Conservation (phyloP, 2,888 invertebrate species). For the Phrixothrix hirtus region DNA sequence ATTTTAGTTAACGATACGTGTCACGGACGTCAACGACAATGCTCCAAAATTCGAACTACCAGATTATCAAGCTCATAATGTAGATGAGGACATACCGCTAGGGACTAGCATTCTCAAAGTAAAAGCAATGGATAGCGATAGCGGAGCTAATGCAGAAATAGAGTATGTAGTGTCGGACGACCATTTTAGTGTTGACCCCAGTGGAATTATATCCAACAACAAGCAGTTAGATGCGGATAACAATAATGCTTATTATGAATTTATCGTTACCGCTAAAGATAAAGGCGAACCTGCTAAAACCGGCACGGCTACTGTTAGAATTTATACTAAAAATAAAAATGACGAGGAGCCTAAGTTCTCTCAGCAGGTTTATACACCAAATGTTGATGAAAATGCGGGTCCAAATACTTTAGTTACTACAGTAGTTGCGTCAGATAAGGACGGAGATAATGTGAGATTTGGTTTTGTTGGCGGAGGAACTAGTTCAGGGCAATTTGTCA, state of each 20-base stretch:
- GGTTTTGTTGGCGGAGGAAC: constrained; percentile 90
- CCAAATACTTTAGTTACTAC: constrained; percentile 95
- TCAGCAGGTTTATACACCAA: constrained; percentile 94
- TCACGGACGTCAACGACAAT: constrained; percentile 97
- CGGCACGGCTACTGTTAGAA: constrained; percentile 89
- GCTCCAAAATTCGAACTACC: constrained; percentile 95
- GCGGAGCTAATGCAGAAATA: constrained; percentile 93
- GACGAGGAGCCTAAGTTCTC: constrained; percentile 97
- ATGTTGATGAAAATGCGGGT: constrained; percentile 94
- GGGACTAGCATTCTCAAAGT: constrained; percentile 93
- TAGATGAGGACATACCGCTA: constrained; percentile 90
- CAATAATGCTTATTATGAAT: constrained; percentile 95
- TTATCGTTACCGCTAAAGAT: constrained; percentile 91
- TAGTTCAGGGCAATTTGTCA: constrained; percentile 90
- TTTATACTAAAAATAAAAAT: constrained; percentile 98
- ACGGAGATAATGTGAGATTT: constrained; percentile 94
- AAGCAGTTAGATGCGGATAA: constrained; percentile 94
- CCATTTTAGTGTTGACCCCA: constrained; percentile 92
- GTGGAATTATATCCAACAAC: constrained; percentile 90
- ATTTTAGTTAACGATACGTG: constrained; percentile 84
- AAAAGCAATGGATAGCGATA: constrained; percentile 93
- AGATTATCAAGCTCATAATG: constrained; percentile 95
- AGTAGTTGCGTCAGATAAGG: constrained; percentile 95
- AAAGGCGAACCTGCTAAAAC: constrained; percentile 92
- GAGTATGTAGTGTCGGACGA: constrained; percentile 90